phyloP scores from a whole-genome alignment of 2,797 vertebrate species.

The Gadopsis marmoratus region DNA sequence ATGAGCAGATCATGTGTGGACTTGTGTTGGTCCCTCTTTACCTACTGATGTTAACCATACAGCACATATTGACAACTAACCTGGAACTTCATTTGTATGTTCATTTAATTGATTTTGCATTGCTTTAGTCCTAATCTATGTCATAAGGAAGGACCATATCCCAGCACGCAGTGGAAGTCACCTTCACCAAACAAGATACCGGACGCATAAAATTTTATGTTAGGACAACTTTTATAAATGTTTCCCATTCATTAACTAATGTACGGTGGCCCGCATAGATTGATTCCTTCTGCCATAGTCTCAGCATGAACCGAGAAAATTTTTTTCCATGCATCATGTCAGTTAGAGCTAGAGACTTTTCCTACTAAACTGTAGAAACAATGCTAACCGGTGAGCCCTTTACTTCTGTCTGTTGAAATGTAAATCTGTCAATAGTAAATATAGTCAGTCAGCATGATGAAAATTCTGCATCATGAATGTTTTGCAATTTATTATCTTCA shows the following conservation, averaged over 20 bases:
- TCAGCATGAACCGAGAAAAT: no score
- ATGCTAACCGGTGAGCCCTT: no score
- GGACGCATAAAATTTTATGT: not conserved
- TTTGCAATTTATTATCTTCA: not conserved
- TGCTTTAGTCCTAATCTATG: constrained; percentile 12
- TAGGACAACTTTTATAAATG: constrained; percentile 1
- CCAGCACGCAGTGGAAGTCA: constrained; percentile 14
- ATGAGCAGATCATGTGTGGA: constrained; percentile 10
- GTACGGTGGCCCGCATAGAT: no score
- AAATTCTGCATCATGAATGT: not conserved
- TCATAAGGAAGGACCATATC: not conserved
- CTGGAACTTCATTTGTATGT: constrained; percentile 8
- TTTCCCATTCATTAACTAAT: not conserved
- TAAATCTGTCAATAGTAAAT: not conserved
- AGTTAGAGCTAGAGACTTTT: no score
- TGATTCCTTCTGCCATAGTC: no score
- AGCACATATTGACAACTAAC: constrained; percentile 4
- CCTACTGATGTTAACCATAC: constrained; percentile 2
- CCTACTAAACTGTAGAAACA: no score
- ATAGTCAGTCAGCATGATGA: not conserved
- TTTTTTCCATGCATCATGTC: no score
- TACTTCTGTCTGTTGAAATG: not conserved
- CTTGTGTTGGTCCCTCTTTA: constrained; percentile 18
- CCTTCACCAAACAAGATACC: constrained; percentile 19
- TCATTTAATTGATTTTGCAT: constrained; percentile 13